phyloP scores from a whole-genome alignment of 64 coral and sea anemone species.

The Astreopora myriophthalma region DNA sequence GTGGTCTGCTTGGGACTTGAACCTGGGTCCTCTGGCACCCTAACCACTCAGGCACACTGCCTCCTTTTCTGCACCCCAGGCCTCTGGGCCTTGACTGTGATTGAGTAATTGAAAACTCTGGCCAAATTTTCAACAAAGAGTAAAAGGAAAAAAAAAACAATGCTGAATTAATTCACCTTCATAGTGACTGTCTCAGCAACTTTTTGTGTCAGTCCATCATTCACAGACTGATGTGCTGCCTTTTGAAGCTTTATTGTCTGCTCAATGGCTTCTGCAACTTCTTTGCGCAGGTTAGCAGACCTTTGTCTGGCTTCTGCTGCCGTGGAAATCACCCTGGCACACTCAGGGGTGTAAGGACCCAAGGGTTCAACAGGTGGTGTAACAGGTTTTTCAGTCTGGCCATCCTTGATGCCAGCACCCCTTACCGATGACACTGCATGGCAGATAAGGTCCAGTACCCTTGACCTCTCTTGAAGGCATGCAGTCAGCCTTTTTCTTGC shows the following conservation, averaged over 20 bases:
- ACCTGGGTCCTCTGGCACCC: no score
- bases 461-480: constrained; percentile 83
- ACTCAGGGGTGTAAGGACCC: constrained; percentile 98
- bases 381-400: constrained; percentile 80
- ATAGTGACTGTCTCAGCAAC: constrained; percentile 96
- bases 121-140: no score
- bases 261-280: constrained; percentile 94
- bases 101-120: no score
- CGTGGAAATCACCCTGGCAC: constrained; percentile 82
- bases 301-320: constrained; percentile 83
- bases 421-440: constrained; percentile 91
- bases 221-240: constrained; percentile 92
- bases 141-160: no score
- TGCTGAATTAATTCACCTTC: constrained; percentile 59
- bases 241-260: constrained; percentile 92
- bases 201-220: constrained; percentile 98
- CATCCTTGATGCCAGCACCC: constrained; percentile 86
- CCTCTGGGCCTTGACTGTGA: no score
- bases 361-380: constrained; percentile 88
- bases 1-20: no score
- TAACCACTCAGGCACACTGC: no score
- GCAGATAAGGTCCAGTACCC: constrained; percentile 88
- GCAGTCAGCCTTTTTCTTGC: constrained; percentile 81
- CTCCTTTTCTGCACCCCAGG: no score
- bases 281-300: constrained; percentile 77